A percentile compares a stretch with the other conserved stretches of the same genome.
phyloP scores from a whole-genome alignment of 2,888 invertebrate genomes.

The Meteorus cinctellus region DNA sequence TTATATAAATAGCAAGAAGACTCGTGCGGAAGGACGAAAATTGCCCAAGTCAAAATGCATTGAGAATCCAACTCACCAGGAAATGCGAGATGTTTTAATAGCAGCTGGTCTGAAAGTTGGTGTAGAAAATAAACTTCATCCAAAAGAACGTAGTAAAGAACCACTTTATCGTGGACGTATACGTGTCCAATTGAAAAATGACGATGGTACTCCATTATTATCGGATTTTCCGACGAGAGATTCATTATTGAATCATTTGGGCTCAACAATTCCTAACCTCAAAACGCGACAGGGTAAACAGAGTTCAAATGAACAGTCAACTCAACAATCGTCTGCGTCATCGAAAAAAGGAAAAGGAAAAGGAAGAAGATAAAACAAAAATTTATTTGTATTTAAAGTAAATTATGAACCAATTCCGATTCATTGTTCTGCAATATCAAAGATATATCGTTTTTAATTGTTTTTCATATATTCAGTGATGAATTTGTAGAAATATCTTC shows the following conservation, averaged over 20 bases:
- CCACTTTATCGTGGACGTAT: conserved; percentile 89
- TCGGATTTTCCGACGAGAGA: conserved; percentile 84
- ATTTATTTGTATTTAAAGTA: not conserved
- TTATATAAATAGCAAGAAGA: conserved; percentile 95
- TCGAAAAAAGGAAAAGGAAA: conserved; percentile 73
- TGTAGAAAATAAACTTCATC: conserved; percentile 94
- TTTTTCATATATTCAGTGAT: not conserved
- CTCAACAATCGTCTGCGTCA: conserved; percentile 64
- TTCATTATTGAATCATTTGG: conserved; percentile 84
- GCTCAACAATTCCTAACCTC: conserved; percentile 91
- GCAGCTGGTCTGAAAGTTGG: conserved; percentile 89
- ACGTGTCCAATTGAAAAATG: conserved; percentile 92
- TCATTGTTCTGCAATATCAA: not conserved
- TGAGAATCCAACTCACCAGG: conserved; percentile 95
- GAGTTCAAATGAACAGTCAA: conserved; percentile 66
- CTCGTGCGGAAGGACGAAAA: conserved; percentile 90
- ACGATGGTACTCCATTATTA: conserved; percentile 86
- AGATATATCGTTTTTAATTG: not conserved
- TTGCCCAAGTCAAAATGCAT: conserved; percentile 90
- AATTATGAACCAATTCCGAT: not conserved
- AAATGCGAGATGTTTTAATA: conserved; percentile 93
- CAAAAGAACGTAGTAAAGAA: conserved; percentile 94
- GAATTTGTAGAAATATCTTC: not conserved
- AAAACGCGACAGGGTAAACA: conserved; percentile 84
- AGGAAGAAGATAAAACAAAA: conserved; percentile 67